Base-by-base conservation (phyloP, 1,140 invertebrate genomes). In the Vollenhovia emeryi region DNA sequence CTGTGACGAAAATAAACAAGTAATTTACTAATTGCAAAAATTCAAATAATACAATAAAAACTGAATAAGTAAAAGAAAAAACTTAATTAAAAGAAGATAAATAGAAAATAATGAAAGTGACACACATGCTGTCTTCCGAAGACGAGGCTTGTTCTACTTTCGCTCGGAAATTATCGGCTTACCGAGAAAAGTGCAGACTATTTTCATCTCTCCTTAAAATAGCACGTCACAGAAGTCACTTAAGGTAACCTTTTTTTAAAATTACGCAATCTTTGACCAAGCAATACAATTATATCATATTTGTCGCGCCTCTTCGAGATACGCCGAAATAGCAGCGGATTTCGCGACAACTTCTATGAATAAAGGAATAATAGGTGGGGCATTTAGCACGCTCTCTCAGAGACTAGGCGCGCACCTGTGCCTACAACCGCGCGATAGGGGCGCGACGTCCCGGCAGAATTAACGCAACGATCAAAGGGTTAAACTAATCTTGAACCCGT, bases 401-500 rank as follows among this genome's bases (percentile, higher is more conserved):
- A 62, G 24, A 45, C n/a, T n/a, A n/a, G n/a, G n/a, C 30, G 27
- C 43, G 9, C 13, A 40, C 43, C 30, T 36, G 60, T 59, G 30
- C 5, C 2, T 50, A 66, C 21, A 79, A 64, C 15, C n/a, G 21
- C 15, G 15, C 43, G 62, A 55, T 68, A 68, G 9, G 1, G 18
- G 33, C 15, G 43, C 57, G 21, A 66, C 33, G 57, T 24, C 30
- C n/a, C 75, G 45, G 15, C 6, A 50, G 45, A 68, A 79, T 79
- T 79, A 79, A 68, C 48, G 24, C 21, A 21, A 68, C 62, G 62
- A 52, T 79, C 62, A 79, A 79, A 79, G 60, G 45, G 48, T 55
- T 68, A 40, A 79, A 55, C 21, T 79, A 68, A 79, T 79, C 76
- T 68, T 55, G 45, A 55, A 55, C 36, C 62, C 48, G 73, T 36